Conservation (phyloP, 2,888 invertebrate species). For the Hypomecis atomaria region DNA sequence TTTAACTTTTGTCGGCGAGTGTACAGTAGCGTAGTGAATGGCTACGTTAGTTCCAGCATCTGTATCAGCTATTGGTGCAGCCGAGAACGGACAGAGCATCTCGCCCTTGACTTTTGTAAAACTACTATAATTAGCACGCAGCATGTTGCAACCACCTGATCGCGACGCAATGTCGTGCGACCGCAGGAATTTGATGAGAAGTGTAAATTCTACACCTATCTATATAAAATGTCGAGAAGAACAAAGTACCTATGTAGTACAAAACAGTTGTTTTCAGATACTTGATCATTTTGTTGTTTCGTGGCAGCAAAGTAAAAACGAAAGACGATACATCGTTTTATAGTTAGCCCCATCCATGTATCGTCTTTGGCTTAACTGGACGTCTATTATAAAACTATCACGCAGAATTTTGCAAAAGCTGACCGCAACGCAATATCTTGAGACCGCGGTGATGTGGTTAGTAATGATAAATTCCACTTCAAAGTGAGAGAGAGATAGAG, state of each 20-base stretch:
- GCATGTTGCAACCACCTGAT: slow-evolving; percentile 37
- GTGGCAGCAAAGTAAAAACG: too few relatives aligned
- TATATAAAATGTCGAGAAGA: too few relatives aligned
- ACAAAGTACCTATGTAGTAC: too few relatives aligned
- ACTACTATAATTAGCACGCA: slow-evolving; percentile 47
- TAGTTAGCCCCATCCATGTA: too few relatives aligned
- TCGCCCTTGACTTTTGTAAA: slow-evolving; percentile 59
- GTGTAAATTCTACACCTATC: too few relatives aligned
- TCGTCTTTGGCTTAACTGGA: slow-evolving; percentile 57
- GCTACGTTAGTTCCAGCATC: slow-evolving; percentile 8
- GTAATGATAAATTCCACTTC: background rate
- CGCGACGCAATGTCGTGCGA: slow-evolving; percentile 20
- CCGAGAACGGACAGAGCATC: slow-evolving; percentile 34
- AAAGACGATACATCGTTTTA: too few relatives aligned
- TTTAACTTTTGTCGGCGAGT: slow-evolving; percentile 5
- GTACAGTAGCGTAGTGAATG: slow-evolving; percentile 25
- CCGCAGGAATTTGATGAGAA: background rate
- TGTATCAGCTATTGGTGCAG: slow-evolving; percentile 14
- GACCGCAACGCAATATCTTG: slow-evolving; percentile 24
- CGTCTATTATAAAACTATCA: slow-evolving; percentile 50
- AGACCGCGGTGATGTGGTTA: background rate
- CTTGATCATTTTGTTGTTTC: too few relatives aligned
- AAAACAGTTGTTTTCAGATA: too few relatives aligned
- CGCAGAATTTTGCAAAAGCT: slow-evolving; percentile 36
- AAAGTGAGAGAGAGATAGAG: too few relatives aligned